Evolutionary conservation across 2,888 invertebrate genomes (phyloP), one percentile per base, ranked within the genome.

Genomic region (Epicampocera succincta): DNA sequence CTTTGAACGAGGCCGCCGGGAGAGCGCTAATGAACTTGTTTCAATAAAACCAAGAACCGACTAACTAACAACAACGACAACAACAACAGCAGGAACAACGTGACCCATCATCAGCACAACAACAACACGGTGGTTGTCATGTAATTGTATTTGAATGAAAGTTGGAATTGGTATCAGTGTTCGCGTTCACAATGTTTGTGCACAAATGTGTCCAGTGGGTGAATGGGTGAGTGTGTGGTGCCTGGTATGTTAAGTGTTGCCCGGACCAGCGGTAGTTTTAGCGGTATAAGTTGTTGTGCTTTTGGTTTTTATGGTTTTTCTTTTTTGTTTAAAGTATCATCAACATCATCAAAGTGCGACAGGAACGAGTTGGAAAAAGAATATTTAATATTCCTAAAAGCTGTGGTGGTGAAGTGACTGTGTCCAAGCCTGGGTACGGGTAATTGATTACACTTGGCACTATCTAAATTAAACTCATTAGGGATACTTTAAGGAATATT

Each of bases 401-500:
- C 0, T 72, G 15, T 12, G 11, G 4, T 33, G 12, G 29, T 3
- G 5, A 1, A 15, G 19, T 54, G 19, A 33, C 5, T 40, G 4
- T 54, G 11, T 25, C 17, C 54, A n/a, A n/a, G n/a, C n/a, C n/a
- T n/a, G n/a, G n/a, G 15, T 44, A 40, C 60, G 48, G 56, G 19
- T 83, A 77, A 80, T 72, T 80, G 48, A 76, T 76, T 71, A 61
- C 72, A 84, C 75, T 78, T 77, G 68, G 60, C 76, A 56, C 79
- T 68, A 29, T 54, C 89, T 87, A 88, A 89, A 84, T 76, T 87
- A 87, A 87, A 87, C 85, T 88, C 88, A 89, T 89, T 89, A 89
- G 86, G 85, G 85, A 85, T 87, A 88, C 88, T 87, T 88, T 88
- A 88, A 87, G 8, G 87, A 86, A 87, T 87, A 88, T 87, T 87